These are phyloP conservation scores for Hypena proboscidalis DNA, from an alignment of 2,888 invertebrate genomes.

Conservation along the genomic window DNA sequence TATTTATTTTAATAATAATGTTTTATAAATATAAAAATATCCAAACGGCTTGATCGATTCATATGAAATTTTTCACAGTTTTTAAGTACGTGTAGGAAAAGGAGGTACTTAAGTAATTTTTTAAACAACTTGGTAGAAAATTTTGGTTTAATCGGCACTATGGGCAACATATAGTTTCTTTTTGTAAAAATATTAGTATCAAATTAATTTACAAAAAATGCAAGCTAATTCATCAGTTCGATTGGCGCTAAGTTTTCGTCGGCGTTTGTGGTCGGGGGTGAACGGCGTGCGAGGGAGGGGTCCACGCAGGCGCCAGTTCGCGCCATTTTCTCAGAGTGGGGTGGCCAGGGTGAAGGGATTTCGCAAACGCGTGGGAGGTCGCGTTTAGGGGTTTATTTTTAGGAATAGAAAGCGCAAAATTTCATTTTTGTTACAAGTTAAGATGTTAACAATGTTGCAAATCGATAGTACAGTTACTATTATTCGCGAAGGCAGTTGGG, in stretches of 20 bases:
- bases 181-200: no score
- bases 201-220: slow-evolving; percentile 27
- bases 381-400: background rate
- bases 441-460: background rate
- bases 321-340: slow-evolving; percentile 68
- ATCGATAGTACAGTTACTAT: background rate
- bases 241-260: slow-evolving; percentile 70
- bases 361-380: slow-evolving; percentile 30
- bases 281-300: slow-evolving; percentile 44
- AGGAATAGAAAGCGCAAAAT: background rate
- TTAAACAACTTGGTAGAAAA: no score
- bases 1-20: no score
- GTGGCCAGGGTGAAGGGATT: slow-evolving; percentile 49
- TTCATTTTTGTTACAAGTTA: background rate
- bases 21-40: no score
- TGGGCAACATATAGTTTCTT: no score
- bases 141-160: no score
- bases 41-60: no score
- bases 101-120: no score
- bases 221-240: slow-evolving; percentile 70
- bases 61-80: no score
- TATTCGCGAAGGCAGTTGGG: no score
- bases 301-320: slow-evolving; percentile 78
- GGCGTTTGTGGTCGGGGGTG: slow-evolving; percentile 31
- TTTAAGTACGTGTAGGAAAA: no score